Base-by-base conservation (phyloP, 2,797 vertebrate species). In the Melopsittacus undulatus region DNA sequence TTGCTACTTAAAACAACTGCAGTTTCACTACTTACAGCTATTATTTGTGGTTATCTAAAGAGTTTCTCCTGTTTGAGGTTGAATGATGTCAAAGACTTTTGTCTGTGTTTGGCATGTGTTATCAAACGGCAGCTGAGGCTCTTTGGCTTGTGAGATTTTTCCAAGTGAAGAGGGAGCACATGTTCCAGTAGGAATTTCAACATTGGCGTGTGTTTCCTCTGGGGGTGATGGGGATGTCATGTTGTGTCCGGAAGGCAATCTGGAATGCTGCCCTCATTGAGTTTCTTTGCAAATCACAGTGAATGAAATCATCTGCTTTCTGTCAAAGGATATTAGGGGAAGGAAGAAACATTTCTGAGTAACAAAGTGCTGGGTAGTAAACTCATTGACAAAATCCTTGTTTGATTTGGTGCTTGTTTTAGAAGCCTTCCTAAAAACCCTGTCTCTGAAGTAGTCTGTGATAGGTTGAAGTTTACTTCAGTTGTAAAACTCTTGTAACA, bases 261-360 rank as follows among this genome's bases (percentile, higher is more conserved):
- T 92, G 90, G 90, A 96, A 79, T 76, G 80, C 74, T 94, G 90
- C 90, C 83, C 38, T 93, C 56, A 27, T 7, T 89, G 68, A 87
- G 38, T 89, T 83, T 84, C 81, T 78, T n/a, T 68, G 56, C 36
- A 36, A 85, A 66, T 75, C 49, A 32, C 3, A 1, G 69, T 89
- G 92, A 95, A 72, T 89, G 74, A 94, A 95, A 66, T 95, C 36
- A 84, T 91, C 94, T 96, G 91, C 34, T 92, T 92, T 93, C 70
- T 85, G 86, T 95, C 72, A 68, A 76, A 87, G 34, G 32, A 68
- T 84, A 68, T 88, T 72, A 48, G 19, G 30, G 75, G 64, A 94
- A 87, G 73, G 80, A 92, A 90, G 43, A 63, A 74, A 24, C 62
- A 27, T 13, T 81, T 94, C 63, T 56, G 51, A 74, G 56, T 62